A percentile compares a stretch with the other conserved stretches of the same genome.
phyloP scores from a whole-genome alignment of 2,797 vertebrate genomes.

The Perodicticus potto region DNA sequence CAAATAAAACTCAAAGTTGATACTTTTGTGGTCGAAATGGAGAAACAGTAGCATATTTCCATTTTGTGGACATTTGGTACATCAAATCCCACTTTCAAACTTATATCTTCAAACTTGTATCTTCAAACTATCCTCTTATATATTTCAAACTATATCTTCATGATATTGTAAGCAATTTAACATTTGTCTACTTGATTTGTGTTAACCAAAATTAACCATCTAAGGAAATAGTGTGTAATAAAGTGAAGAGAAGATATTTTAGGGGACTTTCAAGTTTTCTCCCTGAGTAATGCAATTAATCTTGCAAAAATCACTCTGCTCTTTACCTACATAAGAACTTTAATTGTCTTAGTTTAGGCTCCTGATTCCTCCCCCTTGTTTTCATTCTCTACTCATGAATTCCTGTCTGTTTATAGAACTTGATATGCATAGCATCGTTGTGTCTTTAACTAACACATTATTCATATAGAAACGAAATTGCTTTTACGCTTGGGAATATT shows the following conservation, averaged over 20 bases:
- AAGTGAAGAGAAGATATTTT: not conserved
- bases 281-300: not conserved
- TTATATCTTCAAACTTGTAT: slow-evolving; percentile 28
- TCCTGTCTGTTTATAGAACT: slow-evolving; percentile 52
- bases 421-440: slow-evolving; percentile 61
- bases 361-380: not conserved
- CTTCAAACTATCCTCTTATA: no score
- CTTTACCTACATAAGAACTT: slow-evolving; percentile 32
- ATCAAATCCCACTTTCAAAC: slow-evolving; percentile 14
- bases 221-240: not conserved
- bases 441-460: slow-evolving; percentile 68
- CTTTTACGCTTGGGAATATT: slow-evolving; percentile 70
- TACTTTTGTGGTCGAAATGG: slow-evolving; percentile 15
- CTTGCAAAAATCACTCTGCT: slow-evolving; percentile 30
- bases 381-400: slow-evolving; percentile 56
- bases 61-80: slow-evolving; percentile 6
- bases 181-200: not conserved
- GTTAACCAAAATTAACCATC: slow-evolving; percentile 58
- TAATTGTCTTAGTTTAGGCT: not conserved
- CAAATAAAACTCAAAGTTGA: slow-evolving; percentile 8
- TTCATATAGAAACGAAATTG: slow-evolving; percentile 71
- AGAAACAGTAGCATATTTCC: not conserved
- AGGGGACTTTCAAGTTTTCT: not conserved
- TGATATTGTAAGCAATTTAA: not conserved
- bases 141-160: slow-evolving; percentile 55